Evolutionary conservation across 2,888 invertebrate species (phyloP), one percentile per base, ranked within the genome.

Genomic region (Corbicula japonica): DNA sequence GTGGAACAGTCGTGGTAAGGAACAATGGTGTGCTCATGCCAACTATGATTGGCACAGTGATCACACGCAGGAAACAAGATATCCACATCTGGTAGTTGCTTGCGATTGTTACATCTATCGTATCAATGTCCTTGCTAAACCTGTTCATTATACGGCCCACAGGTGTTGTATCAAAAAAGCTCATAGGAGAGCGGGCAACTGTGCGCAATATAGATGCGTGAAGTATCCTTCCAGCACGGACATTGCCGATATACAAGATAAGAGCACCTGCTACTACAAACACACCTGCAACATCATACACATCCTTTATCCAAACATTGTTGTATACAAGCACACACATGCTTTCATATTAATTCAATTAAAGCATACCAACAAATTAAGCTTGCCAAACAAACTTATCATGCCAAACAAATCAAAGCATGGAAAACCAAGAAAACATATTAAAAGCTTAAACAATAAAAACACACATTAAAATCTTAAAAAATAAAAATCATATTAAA

Each of bases 131-230:
- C 69, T 91, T 91, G 68, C 87, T 80, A 82, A 91, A 92, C 62
- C 92, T 83, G 74, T 91, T 92, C 28, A 91, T 54, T 41, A 91
- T 86, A 32, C 90, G 84, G 2, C 91, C 91, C 28, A 85, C 54
- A 6, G 92, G 91, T 28, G 90, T 91, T 1, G 89, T 88, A 73
- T 92, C 92, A 84, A 92, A 92, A 83, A 92, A 92, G 48, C 52
- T 58, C 87, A 89, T 87, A 8, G 90, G 89, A 1, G 89, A 86
- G n/a, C 76, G 82, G 44, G 90, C 46, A 34, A 78, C 54, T 48
- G 75, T 82, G 38, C 32, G 41, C 41, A 82, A 52, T n/a, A 82
- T 61, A 26, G 35, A 50, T 5, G 66, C 52, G 48, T 84, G 80
- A 26, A 80, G 56, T 10, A 50, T 76, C 32, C 74, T 61, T 23